Percentiles rank a stretch among this genome's conserved stretches.
Evolutionary conservation across 2,888 invertebrate genomes (phyloP).

Genomic region (Malthinus seriepunctatus): DNA sequence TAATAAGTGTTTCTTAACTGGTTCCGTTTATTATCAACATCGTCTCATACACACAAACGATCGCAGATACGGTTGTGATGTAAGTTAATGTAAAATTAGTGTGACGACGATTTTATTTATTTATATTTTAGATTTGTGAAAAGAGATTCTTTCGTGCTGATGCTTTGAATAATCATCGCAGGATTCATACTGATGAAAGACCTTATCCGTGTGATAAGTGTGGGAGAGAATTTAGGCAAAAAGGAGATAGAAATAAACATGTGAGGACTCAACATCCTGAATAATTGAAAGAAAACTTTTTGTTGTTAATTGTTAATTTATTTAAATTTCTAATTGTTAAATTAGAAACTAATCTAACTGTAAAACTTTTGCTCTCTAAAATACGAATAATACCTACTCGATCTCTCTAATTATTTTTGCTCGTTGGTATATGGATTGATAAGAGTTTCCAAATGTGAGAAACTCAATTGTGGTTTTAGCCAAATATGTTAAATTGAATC

Average conservation of each 20-base stretch:
- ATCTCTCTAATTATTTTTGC: too few relatives aligned
- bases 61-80: constrained; percentile 65
- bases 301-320: not conserved
- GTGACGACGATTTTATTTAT: not conserved
- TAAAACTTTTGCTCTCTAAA: too few relatives aligned
- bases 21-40: constrained; percentile 67
- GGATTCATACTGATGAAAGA: constrained; percentile 65
- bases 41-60: constrained; percentile 66
- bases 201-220: constrained; percentile 61
- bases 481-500: too few relatives aligned
- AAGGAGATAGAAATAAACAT: constrained; percentile 63
- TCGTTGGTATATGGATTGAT: too few relatives aligned
- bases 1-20: constrained; percentile 64
- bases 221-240: constrained; percentile 58
- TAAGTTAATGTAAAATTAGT: constrained; percentile 38
- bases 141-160: constrained; percentile 68
- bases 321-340: not conserved
- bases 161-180: constrained; percentile 64
- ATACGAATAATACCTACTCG: too few relatives aligned
- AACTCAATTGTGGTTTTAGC: too few relatives aligned
- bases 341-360: too few relatives aligned
- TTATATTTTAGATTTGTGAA: constrained; percentile 55
- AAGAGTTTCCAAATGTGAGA: too few relatives aligned
- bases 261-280: constrained; percentile 58
- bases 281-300: constrained; percentile 3